Evolutionary conservation across 2,888 invertebrate species (phyloP), one percentile per base, ranked within the genome.

Genomic region (Itoplectis maculator): DNA sequence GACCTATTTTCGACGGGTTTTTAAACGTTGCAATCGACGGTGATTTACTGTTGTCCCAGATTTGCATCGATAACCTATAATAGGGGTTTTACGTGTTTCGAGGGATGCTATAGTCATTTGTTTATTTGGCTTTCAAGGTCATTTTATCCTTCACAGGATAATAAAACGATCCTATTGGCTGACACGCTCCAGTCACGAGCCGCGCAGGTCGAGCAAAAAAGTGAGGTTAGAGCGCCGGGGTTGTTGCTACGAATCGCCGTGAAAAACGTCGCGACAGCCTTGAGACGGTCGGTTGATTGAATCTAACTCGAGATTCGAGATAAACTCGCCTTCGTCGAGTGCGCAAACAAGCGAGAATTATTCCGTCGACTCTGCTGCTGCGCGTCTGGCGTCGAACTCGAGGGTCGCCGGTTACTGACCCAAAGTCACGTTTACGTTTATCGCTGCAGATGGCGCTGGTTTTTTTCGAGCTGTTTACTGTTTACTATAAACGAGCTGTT

Each of bases 231-330:
- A 20, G 37, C 40, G 56, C 69, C 8, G 11, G 18, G 47, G 56
- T 56, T n/a, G 9, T 70, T 47, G 37, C n/a, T n/a, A 5, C 29
- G 5, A 49, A 66, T 59, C 72, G 51, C 56, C 54, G 9, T 20
- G n/a, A 70, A 72, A 72, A 61, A 49, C n/a, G 20, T 35, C 56
- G 2, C 18, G 7, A 29, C 15, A 42, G 40, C 72, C 76, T 77
- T 81, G 72, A 81, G 70, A 75, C 40, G 18, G 18, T 63, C 59
- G 15, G 65, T 47, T 61, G 65, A 76, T 68, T 37, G 35, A 66
- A 68, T 76, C 47, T 72, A 42, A 40, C 49, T 42, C 35, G 59
- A 70, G 72, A 72, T 76, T 72, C 45, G 47, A 8, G 61, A 40
- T 37, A 63, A n/a, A n/a, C n/a, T n/a, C n/a, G n/a, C 49, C 8